A percentile compares a stretch with the other conserved stretches of the same genome.
Evolutionary conservation across 2,888 invertebrate genomes (phyloP).

Genomic region (Drosophila melanosoma): DNA sequence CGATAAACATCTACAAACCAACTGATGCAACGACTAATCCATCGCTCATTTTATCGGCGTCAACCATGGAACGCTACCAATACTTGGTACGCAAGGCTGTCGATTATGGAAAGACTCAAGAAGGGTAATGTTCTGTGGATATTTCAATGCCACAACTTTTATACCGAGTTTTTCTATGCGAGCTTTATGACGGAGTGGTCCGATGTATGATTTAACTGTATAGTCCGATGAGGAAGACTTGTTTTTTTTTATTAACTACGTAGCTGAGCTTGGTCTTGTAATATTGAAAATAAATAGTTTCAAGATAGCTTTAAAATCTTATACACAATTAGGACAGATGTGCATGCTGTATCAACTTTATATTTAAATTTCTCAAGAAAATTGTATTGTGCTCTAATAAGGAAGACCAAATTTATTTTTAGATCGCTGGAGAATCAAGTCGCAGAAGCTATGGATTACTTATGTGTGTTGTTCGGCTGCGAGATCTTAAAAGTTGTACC

Average conservation of each 20-base stretch:
- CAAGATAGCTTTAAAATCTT: background rate
- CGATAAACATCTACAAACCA: slow-evolving; percentile 98
- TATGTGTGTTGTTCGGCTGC: slow-evolving; percentile 97
- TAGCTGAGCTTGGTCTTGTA: background rate
- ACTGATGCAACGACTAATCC: slow-evolving; percentile 99
- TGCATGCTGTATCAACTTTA: background rate
- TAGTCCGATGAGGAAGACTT: background rate
- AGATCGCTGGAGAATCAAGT: slow-evolving; percentile 83
- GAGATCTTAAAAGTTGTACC: slow-evolving; percentile 99
- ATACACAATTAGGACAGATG: background rate
- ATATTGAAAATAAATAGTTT: background rate
- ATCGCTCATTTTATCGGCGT: slow-evolving; percentile 97
- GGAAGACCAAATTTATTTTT: slow-evolving; percentile 1
- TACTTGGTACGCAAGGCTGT: slow-evolving; percentile 96
- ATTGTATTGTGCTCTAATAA: background rate
- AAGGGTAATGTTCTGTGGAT: slow-evolving; percentile 85
- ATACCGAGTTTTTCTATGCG: background rate
- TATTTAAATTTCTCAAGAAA: background rate
- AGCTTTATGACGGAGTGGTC: background rate
- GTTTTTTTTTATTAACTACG: background rate
- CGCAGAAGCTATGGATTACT: slow-evolving; percentile 94
- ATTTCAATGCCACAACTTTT: background rate
- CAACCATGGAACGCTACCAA: slow-evolving; percentile 97
- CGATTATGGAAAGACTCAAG: slow-evolving; percentile 90
- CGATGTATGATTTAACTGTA: background rate